Evolutionary conservation across 2,888 invertebrate species (phyloP).

Genomic region (Hipparchia semele): DNA sequence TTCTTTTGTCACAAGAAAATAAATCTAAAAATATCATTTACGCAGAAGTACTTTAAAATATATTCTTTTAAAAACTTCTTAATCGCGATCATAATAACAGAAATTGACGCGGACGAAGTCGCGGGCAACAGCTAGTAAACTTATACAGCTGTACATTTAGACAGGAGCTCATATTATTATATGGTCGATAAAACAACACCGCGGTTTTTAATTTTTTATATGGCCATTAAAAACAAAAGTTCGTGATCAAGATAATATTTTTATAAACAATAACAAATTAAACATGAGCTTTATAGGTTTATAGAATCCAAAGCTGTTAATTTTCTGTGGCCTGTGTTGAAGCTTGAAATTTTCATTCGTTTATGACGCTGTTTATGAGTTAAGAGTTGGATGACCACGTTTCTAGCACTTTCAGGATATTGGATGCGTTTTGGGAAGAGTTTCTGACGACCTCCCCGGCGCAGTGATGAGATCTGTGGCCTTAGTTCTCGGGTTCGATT

Average conservation of each 20-base stretch:
- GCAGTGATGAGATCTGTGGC: too few relatives aligned
- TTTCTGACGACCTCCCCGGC: too few relatives aligned
- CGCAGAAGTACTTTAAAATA: too few relatives aligned
- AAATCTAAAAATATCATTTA: too few relatives aligned
- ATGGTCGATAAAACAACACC: neutral
- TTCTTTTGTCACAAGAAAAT: too few relatives aligned
- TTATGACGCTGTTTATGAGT: slow-evolving; percentile 56
- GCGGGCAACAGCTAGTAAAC: too few relatives aligned
- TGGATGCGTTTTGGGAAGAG: too few relatives aligned
- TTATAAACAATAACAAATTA: slow-evolving; percentile 26
- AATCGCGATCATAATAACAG: too few relatives aligned
- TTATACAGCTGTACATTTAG: neutral
- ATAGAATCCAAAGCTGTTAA: slow-evolving; percentile 26
- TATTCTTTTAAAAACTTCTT: too few relatives aligned
- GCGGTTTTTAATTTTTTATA: slow-evolving; percentile 7
- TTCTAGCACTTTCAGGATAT: neutral
- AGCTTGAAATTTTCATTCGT: slow-evolving; percentile 54
- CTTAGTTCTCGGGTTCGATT: too few relatives aligned
- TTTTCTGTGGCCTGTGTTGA: slow-evolving; percentile 55
- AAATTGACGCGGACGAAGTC: too few relatives aligned
- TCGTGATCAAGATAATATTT: slow-evolving; percentile 12
- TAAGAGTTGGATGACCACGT: slow-evolving; percentile 8
- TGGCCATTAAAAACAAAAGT: slow-evolving; percentile 4
- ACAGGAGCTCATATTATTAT: neutral
- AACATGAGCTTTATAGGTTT: slow-evolving; percentile 18